Evolutionary conservation across 2,113 vertebrate species (phyloP), one percentile per base, ranked within the genome.

Genomic region (Leucosticte australis): DNA sequence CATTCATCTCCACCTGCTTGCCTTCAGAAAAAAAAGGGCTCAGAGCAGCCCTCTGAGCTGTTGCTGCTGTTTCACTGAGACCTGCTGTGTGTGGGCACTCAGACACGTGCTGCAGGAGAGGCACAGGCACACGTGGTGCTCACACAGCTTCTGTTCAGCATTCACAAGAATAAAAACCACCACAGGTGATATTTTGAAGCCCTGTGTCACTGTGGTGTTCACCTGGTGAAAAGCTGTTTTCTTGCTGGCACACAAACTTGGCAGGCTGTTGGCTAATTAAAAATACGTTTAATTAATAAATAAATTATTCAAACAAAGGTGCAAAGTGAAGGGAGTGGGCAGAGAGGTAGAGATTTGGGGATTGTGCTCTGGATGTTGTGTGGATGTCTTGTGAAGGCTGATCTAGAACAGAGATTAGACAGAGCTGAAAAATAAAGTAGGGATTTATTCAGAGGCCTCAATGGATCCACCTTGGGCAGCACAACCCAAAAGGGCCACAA

Each of bases 151-250:
- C 53, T 12, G 28, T 15, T 28, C 18, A 28, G 42, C 24, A 33
- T 55, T 78, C 60, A 37, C 20, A 24, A 55, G 47, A 49, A 7
- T 31, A 35, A 64, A 62, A 62, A 24, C 10, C 5, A 3, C 63
- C 19, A 3, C 0, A 0, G 55, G 28, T 2, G 5, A 0, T 41
- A 16, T 62, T 90, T 15, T 42, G 31, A 50, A 60, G 28, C 27
- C 44, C 9, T 57, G 30, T 10, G 2, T 59, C 47, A 7, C 11
- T 13, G 30, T 44, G 56, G 5, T 42, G 24, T 39, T 93, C 18
- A 31, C 21, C 22, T 23, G 22, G 78, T 41, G 31, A 79, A n/a
- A 89, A 52, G 15, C 16, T 39, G 26, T 23, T 35, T 70, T 2
- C 0, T 21, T 33, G 57, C 2, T 62, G 42, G 55, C 46, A 13